phyloP scores from a whole-genome alignment of 2,888 invertebrate genomes.

The Melieria picta region DNA sequence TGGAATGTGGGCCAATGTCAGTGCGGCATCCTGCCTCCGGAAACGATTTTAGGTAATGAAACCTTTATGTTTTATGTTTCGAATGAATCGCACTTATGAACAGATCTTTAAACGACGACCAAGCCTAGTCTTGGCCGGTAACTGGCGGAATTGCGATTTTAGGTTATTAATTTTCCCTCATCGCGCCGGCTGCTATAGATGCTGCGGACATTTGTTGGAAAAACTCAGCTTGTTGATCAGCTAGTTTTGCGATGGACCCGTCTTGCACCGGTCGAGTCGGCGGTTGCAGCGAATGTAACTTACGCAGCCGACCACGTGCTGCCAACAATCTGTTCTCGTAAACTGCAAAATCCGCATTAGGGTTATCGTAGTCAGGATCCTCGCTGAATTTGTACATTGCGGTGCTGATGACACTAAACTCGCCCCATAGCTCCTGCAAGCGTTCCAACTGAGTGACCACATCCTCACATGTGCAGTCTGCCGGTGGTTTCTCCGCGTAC shows the following conservation, averaged over 20 bases:
- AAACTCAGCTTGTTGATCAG: too few relatives aligned
- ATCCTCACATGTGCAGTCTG: background rate
- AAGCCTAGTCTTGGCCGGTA: conserved; percentile 35
- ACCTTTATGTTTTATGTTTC: conserved; percentile 32
- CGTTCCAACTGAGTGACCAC: background rate
- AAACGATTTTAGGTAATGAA: conserved; percentile 32
- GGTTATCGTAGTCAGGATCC: too few relatives aligned
- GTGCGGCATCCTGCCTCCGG: background rate
- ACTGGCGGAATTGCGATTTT: conserved; percentile 6
- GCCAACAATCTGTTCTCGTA: too few relatives aligned
- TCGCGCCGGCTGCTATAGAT: too few relatives aligned
- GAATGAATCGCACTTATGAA: conserved; percentile 26
- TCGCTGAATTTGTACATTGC: too few relatives aligned
- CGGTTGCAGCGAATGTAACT: too few relatives aligned
- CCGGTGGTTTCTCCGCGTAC: conserved; percentile 2
- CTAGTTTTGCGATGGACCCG: too few relatives aligned
- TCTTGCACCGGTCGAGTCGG: too few relatives aligned
- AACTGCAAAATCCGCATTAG: too few relatives aligned
- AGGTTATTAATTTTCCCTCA: too few relatives aligned
- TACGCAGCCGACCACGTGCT: too few relatives aligned
- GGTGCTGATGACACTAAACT: background rate
- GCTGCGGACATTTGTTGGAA: background rate
- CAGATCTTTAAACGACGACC: conserved; percentile 35
- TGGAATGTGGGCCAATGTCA: conserved; percentile 27
- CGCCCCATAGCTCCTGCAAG: conserved; percentile 1